Percentiles rank a stretch among this genome's conserved stretches.
Conservation (phyloP, 2,797 vertebrate genomes). For the Falco columbarius region DNA sequence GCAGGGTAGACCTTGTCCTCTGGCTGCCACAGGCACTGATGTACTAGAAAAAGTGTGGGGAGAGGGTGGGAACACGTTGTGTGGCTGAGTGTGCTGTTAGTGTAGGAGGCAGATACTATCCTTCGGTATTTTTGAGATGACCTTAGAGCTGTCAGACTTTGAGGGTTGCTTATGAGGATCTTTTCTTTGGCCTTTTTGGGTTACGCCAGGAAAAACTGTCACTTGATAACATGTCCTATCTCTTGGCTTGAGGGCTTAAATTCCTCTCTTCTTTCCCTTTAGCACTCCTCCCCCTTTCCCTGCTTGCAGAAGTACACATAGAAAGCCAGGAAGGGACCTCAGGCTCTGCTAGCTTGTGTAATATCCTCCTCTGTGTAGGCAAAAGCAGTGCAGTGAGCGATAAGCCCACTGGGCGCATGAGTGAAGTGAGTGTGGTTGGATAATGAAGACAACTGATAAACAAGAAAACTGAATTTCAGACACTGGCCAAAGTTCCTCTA, state of each 20-base stretch:
- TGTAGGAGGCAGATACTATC: not conserved
- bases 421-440: not conserved
- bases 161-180: not conserved
- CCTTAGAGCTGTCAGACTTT: not conserved
- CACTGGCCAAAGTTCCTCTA: not conserved
- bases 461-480: not conserved
- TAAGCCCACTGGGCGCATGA: not conserved
- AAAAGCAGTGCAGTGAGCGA: not conserved
- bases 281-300: not conserved
- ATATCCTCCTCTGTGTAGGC: not conserved
- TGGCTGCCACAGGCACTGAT: not conserved
- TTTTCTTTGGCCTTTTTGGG: not conserved
- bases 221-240: not conserved
- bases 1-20: not conserved
- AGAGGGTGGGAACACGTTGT: fast-evolving
- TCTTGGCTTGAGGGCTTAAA: not conserved
- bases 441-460: not conserved
- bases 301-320: not conserved
- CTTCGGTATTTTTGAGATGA: not conserved
- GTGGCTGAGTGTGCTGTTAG: not conserved
- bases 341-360: not conserved
- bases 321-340: not conserved
- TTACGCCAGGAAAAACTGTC: not conserved
- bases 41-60: not conserved
- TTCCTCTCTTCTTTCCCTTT: not conserved